Percentiles rank a stretch among this genome's conserved stretches.
Conservation (phyloP, 2,888 invertebrate species). For the Agonopterix heracliana region DNA sequence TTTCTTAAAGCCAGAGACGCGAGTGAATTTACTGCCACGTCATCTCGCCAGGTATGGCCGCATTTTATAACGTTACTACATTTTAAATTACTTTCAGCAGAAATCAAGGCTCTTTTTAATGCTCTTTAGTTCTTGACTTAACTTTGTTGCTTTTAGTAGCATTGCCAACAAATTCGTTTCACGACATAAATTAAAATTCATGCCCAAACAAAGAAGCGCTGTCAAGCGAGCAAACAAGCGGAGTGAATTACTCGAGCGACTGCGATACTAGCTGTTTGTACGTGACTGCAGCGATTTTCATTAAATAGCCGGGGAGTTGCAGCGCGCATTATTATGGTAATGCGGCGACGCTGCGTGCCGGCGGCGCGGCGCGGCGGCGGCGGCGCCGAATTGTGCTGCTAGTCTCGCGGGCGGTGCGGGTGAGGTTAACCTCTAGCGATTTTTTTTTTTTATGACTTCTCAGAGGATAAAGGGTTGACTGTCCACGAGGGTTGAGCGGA, state of each 20-base stretch:
- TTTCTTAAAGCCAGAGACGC: not conserved
- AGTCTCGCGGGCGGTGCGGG: not conserved
- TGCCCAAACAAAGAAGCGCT: slow-evolving; percentile 5
- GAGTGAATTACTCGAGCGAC: slow-evolving; percentile 5
- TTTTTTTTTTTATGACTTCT: too few relatives aligned
- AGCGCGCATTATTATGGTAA: slow-evolving; percentile 56
- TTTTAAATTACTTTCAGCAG: too few relatives aligned
- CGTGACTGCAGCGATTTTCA: slow-evolving; percentile 42
- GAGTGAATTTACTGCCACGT: not conserved
- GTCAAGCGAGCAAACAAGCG: slow-evolving; percentile 6
- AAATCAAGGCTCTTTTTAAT: too few relatives aligned
- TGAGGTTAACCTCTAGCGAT: too few relatives aligned
- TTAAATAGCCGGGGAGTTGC: slow-evolving; percentile 41
- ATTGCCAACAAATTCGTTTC: not conserved
- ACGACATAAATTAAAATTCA: not conserved
- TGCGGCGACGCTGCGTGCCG: slow-evolving; percentile 27
- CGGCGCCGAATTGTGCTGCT: not conserved
- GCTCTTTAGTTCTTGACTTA: too few relatives aligned
- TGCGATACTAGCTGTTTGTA: slow-evolving; percentile 6
- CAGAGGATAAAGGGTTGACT: too few relatives aligned
- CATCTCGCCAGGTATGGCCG: too few relatives aligned
- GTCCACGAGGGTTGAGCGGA: too few relatives aligned
- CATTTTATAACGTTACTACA: too few relatives aligned
- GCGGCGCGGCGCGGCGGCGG: slow-evolving; percentile 27
- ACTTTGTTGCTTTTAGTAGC: not conserved